Evolutionary conservation across 2,797 vertebrate species (phyloP), one percentile per base, ranked within the genome.

Genomic region (Bovichtus variegatus): DNA sequence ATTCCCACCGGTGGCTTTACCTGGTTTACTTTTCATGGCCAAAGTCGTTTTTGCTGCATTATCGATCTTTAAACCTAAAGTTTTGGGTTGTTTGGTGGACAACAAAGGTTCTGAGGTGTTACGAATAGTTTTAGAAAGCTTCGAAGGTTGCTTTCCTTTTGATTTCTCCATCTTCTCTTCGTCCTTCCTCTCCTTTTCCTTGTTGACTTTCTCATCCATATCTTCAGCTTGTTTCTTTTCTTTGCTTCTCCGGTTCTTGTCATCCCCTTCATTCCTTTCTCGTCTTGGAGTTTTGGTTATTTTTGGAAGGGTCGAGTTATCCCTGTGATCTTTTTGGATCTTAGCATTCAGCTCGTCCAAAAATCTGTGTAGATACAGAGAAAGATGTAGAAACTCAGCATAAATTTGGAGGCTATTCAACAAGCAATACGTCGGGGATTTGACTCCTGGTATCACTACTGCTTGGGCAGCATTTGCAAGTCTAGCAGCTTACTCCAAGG

Each of bases 261-360:
- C 77, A 13, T 90, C 85, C 80, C 91, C 83, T 82, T 96, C 91
- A 88, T 75, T 76, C 41, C 41, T 81, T 19, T 80, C 81, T 51
- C 25, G 60, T 68, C 71, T 83, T 9, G 54, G 55, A 13, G 25
- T 67, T 80, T 79, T 87, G 47, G 36, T 61, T 61, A 90, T 91
- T 81, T 87, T 90, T 12, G 89, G 88, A 31, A 90, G 62, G 10
- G 72, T 84, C 2, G 80, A 84, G 65, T 84, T 90, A 51, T 89
- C 87, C 41, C 85, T 87, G 69, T 88, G 77, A 44, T 91, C 87
- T 66, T 85, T 90, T 50, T 93, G 95, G 80, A 96, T 91, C 83
- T 95, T 97, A 11, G 90, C 74, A 77, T 95, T 94, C 59, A 97
- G 91, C 81, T 97, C 96, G 41, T 96, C 94, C 76, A 95, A 71